These are phyloP conservation scores for Phaedon cochleariae DNA, from an alignment of 2,888 invertebrate genomes.

Conservation along the genomic window DNA sequence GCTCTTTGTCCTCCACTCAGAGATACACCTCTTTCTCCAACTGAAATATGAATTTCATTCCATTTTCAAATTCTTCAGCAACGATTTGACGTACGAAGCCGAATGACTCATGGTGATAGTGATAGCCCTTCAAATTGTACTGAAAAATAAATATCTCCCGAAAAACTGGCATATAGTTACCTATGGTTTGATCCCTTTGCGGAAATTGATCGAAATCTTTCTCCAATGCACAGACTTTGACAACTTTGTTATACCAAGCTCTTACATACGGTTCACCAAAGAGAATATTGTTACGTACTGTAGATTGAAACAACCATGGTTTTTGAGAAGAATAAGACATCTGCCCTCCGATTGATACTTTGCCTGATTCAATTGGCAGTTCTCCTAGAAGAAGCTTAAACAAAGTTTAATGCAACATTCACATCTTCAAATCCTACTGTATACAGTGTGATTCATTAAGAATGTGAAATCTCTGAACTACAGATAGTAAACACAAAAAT, in stretches of 20 bases:
- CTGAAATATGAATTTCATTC: not conserved
- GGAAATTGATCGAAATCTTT: constrained; percentile 23
- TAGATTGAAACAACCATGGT: constrained; percentile 84
- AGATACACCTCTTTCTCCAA: constrained; percentile 66
- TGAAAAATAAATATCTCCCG: no score
- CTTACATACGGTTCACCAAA: constrained; percentile 68
- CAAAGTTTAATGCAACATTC: no score
- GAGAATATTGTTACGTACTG: constrained; percentile 86
- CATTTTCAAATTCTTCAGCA: no score
- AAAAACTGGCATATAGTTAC: constrained; percentile 66
- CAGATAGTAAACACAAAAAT: no score
- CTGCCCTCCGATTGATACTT: constrained; percentile 71
- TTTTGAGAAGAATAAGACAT: constrained; percentile 83
- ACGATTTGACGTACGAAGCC: no score
- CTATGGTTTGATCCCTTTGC: constrained; percentile 71
- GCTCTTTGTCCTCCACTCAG: constrained; percentile 32
- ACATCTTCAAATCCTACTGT: no score
- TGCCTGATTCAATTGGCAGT: constrained; percentile 61
- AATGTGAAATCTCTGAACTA: no score
- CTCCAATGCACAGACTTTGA: constrained; percentile 16
- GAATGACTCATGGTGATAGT: no score
- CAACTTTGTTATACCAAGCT: constrained; percentile 17
- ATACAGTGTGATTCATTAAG: no score
- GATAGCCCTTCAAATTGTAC: no score
- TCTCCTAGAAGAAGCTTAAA: constrained; percentile 57